Evolutionary conservation across 2,113 vertebrate genomes (phyloP).

Genomic region (Pterocles orientalis): DNA sequence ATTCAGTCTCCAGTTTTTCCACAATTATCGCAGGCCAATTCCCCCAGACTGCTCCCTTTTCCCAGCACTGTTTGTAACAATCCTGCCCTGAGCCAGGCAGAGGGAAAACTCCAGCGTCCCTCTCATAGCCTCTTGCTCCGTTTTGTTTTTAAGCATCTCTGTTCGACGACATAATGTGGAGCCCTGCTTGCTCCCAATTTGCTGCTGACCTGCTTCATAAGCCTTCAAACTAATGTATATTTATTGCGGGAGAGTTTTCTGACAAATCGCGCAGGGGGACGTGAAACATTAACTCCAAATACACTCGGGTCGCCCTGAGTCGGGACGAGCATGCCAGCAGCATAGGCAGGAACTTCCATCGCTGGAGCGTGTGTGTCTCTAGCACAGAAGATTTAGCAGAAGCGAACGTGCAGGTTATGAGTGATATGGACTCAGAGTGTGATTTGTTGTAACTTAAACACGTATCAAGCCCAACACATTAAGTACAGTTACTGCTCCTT

Average conservation of each 20-base stretch:
- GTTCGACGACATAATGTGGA: not conserved
- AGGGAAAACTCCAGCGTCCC: conserved; percentile 25
- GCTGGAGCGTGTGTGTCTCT: not conserved
- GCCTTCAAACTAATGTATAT: conserved; percentile 42
- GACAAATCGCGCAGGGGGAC: not conserved
- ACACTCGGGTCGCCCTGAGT: not conserved
- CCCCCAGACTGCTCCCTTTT: conserved; percentile 58
- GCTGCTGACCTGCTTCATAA: conserved; percentile 52
- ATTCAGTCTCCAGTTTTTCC: conserved; percentile 73
- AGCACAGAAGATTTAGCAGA: not conserved
- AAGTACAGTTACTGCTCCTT: conserved; percentile 34
- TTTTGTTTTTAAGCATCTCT: conserved; percentile 34
- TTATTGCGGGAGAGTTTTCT: conserved; percentile 36
- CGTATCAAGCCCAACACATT: conserved; percentile 29
- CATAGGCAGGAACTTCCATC: not conserved
- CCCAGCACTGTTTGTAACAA: conserved; percentile 45
- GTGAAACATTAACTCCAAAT: conserved; percentile 27
- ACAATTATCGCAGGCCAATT: conserved; percentile 71
- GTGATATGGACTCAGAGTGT: conserved; percentile 4
- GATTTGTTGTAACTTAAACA: conserved; percentile 41
- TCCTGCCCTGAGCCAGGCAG: conserved; percentile 61
- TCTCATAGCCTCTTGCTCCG: not conserved
- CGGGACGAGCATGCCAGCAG: not conserved
- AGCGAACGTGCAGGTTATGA: not conserved
- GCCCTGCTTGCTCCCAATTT: conserved; percentile 5